Evolutionary conservation across 2,888 invertebrate species (phyloP).

Genomic region (Eristalinus sepulchralis): DNA sequence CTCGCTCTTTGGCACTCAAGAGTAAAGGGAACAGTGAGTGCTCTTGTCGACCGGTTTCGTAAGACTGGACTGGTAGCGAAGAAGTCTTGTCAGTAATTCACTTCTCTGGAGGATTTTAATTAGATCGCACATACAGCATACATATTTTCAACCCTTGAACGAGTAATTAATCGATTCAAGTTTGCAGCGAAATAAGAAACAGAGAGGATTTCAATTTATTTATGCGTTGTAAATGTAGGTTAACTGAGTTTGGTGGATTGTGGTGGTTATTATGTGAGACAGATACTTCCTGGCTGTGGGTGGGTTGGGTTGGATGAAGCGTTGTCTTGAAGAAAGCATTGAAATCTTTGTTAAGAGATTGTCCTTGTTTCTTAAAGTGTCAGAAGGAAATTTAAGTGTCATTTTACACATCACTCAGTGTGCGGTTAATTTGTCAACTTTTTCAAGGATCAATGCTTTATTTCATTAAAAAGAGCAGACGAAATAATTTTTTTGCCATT

Average conservation of each 20-base stretch:
- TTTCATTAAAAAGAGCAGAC: no score
- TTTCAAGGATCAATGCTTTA: no score
- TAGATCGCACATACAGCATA: not conserved
- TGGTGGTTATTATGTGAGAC: not conserved
- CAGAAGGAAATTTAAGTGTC: no score
- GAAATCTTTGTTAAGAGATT: no score
- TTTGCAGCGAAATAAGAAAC: slow-evolving; percentile 22
- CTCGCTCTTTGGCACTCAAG: not conserved
- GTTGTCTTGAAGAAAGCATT: no score
- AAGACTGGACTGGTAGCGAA: not conserved
- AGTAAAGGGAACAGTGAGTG: not conserved
- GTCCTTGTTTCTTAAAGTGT: no score
- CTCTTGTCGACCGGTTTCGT: not conserved
- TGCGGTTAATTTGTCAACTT: no score
- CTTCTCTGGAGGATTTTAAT: not conserved
- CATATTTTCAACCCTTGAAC: slow-evolving; percentile 21
- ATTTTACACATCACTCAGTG: no score
- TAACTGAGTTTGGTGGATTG: not conserved
- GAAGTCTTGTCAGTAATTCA: not conserved
- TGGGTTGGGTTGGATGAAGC: no score
- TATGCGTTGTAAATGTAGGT: not conserved
- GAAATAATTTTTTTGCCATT: no score
- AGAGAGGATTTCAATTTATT: slow-evolving; percentile 33
- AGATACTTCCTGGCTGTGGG: not conserved
- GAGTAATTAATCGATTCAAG: slow-evolving; percentile 47